Evolutionary conservation across 1,140 invertebrate species (phyloP), one percentile per base, ranked within the genome.

Genomic region (Acromyrmex echinatior): DNA sequence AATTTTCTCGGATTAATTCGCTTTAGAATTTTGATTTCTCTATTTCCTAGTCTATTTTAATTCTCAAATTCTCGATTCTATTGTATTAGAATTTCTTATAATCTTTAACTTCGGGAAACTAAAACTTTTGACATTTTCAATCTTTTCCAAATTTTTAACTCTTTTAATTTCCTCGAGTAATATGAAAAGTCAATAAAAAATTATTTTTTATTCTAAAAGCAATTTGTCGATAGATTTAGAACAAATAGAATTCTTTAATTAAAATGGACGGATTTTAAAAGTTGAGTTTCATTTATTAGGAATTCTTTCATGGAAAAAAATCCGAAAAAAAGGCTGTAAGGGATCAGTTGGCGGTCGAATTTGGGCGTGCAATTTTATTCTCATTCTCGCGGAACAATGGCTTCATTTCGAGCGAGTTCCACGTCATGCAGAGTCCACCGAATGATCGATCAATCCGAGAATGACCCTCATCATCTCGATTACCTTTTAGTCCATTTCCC

Each of bases 391-490:
- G 35, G 51, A 70, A 71, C 66, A 71, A 81, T 81, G 35, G 79
- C 79, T 71, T 81, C 65, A 71, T 81, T 79, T 79, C 66, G 49
- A 14, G 49, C 78, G 51, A 45, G 49, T 31, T 63, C 14, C 65
- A 31, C 60, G 51, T 81, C 49, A 81, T 21, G 66, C 51, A 58
- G 49, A 45, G 21, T 9, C 60, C 79, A 10, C 51, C 16, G 35
- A 81, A 81, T 81, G 65, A 71, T 81, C 66, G 65, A 81, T 81
- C 65, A 71, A 71, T 81, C 35, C n/a, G 53, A 45, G 79, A 58
- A 81, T 81, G 79, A 71, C 65, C 79, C 51, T 51, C 74, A 71
- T 81, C 65, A 58, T 71, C 79, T 49, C 51, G 51, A 81, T 81
- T 71, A 81, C 21, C 53, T 81, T 66, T 71, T 53, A 58, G 66